Conservation (phyloP, 2,113 vertebrate genomes). For the Murina feae region DNA sequence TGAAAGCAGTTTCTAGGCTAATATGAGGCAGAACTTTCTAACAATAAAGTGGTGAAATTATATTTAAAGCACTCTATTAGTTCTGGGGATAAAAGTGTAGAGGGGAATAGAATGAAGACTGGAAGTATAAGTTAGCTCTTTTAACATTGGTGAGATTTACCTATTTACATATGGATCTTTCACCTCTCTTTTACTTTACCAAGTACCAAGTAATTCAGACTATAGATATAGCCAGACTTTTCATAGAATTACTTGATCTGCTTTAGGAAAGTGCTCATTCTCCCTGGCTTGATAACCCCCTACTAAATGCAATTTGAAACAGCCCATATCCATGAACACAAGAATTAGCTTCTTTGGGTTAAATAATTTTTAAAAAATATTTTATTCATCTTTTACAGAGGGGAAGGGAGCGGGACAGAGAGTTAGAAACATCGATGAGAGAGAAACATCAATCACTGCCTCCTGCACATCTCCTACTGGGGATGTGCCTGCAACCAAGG, state of each 20-base stretch:
- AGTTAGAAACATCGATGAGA: too few species aligned
- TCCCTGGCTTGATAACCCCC: neutral
- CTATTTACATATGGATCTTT: neutral
- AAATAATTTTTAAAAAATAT: constrained; percentile 53
- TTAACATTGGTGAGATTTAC: neutral
- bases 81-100: neutral
- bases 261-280: neutral
- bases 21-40: neutral
- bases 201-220: neutral
- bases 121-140: neutral
- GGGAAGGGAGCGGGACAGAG: too few species aligned
- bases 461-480: too few species aligned
- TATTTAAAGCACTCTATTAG: neutral
- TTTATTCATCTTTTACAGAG: too few species aligned
- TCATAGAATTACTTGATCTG: neutral
- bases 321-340: neutral
- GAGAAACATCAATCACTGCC: too few species aligned
- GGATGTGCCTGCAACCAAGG: too few species aligned
- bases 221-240: neutral
- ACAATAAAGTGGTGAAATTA: neutral
- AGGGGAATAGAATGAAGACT: neutral
- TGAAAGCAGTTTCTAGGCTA: neutral
- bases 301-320: constrained; percentile 32
- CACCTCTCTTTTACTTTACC: neutral
- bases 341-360: constrained; percentile 40